Percentiles rank a stretch among this genome's conserved stretches.
phyloP scores from a whole-genome alignment of 1,140 invertebrate species.

The Brachionus asplanchnoidis region DNA sequence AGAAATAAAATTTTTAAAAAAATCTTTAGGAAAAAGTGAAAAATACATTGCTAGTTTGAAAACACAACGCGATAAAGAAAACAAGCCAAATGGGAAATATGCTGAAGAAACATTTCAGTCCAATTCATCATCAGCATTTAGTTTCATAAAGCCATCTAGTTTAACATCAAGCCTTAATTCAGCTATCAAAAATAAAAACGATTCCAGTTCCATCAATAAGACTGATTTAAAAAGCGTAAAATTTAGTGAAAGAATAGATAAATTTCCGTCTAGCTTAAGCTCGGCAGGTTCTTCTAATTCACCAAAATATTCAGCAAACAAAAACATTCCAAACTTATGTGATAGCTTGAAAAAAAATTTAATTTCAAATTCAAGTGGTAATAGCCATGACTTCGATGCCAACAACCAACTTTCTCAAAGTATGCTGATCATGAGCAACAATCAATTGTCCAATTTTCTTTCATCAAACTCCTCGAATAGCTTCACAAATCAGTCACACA shows the following conservation, averaged over 20 bases:
- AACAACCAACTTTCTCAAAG: conserved; percentile 43
- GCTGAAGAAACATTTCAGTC: conserved; percentile 33
- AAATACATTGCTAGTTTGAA: conserved; percentile 52
- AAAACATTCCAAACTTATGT: not conserved
- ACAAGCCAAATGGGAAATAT: not conserved
- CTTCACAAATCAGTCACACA: conserved; percentile 20
- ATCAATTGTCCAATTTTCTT: conserved; percentile 47
- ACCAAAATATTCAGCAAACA: conserved; percentile 3
- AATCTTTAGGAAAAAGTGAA: conserved; percentile 53
- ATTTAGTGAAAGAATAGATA: conserved; percentile 16
- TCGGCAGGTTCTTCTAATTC: not conserved
- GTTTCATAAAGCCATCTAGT: not conserved
- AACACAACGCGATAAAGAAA: conserved; percentile 44
- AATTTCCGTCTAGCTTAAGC: not conserved
- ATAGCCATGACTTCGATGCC: not conserved
- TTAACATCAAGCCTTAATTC: not conserved
- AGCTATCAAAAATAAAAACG: not conserved
- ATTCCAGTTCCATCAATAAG: not conserved
- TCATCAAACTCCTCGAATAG: conserved; percentile 50
- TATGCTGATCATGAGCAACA: conserved; percentile 46
- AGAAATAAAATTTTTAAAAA: conserved; percentile 50
- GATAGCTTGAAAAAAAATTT: not conserved
- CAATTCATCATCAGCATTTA: conserved; percentile 32
- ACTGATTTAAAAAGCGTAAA: conserved; percentile 13
- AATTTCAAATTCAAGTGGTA: not conserved